Conservation (phyloP, 2,888 invertebrate species). For the Dioctria rufipes region DNA sequence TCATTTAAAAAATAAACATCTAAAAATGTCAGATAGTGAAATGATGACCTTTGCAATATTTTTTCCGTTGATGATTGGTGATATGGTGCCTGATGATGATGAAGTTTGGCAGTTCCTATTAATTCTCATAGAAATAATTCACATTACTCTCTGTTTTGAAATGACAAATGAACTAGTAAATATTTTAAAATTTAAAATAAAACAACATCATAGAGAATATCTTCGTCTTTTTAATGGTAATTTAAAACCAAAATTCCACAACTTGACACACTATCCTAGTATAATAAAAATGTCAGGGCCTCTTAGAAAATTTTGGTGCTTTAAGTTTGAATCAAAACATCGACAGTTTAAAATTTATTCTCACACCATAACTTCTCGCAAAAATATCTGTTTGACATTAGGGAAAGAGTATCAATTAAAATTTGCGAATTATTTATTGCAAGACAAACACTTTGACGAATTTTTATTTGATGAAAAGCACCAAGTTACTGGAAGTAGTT, state of each 20-base stretch:
- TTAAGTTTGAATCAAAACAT: background rate
- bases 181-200: background rate
- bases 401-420: constrained; percentile 27
- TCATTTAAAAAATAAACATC: constrained; percentile 39
- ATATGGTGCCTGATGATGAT: constrained; percentile 53
- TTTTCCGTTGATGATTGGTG: constrained; percentile 57
- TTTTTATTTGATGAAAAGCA: background rate
- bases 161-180: background rate
- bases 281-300: constrained; percentile 37
- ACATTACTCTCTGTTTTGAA: constrained; percentile 34
- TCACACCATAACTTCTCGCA: background rate
- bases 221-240: constrained; percentile 2
- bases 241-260: constrained; percentile 40
- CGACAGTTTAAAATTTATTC: background rate
- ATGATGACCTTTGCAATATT: constrained; percentile 52
- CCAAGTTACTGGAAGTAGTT: background rate
- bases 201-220: constrained; percentile 27
- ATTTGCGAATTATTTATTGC: constrained; percentile 8
- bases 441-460: background rate
- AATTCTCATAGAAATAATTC: constrained; percentile 46
- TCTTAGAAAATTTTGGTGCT: constrained; percentile 36
- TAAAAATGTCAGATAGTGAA: constrained; percentile 54
- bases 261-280: constrained; percentile 41
- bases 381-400: constrained; percentile 49
- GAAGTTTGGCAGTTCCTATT: constrained; percentile 54